phyloP scores from a whole-genome alignment of 2,113 vertebrate genomes.

The Trogon melanurus region DNA sequence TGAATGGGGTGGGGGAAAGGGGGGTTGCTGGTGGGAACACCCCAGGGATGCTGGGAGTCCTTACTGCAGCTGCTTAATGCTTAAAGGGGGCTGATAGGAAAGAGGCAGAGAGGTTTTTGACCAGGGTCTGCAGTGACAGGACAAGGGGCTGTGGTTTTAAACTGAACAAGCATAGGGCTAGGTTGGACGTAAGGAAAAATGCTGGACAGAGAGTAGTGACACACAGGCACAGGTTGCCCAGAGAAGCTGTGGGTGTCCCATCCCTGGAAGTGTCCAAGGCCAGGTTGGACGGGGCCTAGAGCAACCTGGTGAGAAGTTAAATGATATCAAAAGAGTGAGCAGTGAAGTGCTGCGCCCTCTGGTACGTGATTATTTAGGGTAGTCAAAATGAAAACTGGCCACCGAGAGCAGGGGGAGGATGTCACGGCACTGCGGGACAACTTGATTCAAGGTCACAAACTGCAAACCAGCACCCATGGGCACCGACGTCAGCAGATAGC shows the following conservation, averaged over 20 bases:
- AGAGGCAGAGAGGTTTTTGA: background rate
- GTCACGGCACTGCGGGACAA: background rate
- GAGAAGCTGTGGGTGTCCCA: no score
- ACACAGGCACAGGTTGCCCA: background rate
- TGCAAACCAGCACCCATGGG: fast-evolving
- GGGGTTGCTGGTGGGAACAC: background rate
- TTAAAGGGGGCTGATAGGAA: background rate
- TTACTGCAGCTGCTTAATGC: background rate
- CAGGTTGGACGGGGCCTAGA: background rate
- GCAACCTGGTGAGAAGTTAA: background rate
- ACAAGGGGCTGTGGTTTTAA: background rate
- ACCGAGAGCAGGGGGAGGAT: fast-evolving
- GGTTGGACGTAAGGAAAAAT: background rate
- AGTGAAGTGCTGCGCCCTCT: background rate
- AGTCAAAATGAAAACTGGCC: background rate
- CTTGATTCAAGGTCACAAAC: background rate
- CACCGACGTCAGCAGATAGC: background rate
- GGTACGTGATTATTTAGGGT: background rate
- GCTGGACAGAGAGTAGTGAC: background rate
- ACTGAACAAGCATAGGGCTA: background rate
- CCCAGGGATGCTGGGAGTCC: background rate
- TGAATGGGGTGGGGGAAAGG: no score
- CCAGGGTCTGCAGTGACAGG: background rate
- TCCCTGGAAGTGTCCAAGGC: background rate
- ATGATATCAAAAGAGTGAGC: background rate